Base-by-base conservation (phyloP, 2,888 invertebrate genomes). In the Opisthograptis luteolata region DNA sequence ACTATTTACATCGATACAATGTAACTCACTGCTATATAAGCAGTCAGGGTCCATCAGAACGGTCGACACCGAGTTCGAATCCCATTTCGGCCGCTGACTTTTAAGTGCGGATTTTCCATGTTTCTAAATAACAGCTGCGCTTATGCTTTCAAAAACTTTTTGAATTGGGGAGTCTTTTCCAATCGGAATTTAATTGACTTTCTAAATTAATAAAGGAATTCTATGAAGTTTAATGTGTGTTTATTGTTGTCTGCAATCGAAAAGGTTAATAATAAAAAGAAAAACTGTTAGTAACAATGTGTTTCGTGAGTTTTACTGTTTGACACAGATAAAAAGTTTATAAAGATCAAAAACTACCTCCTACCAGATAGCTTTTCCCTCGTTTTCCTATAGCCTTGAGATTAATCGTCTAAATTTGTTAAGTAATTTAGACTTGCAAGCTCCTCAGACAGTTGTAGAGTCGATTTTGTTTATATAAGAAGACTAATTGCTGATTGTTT, bases 171-270 rank as follows among this genome's bases (percentile, higher is more conserved):
- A 45, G 61, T 59, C 61, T 53, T 59, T 55, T 45, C 57, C 61
- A 61, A 61, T 58, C 47, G 55, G 48, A 31, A 42, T 48, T 58
- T 31, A 42, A 58, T 58, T 56, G 52, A 44, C 40, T 31, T 55
- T 52, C 35, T 51, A 51, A 51, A 44, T 52, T 43, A 47, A 47
- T 47, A 22, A 42, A 42, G 25, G 36, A 36, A 9, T 46, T n/a
- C 25, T 36, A 17, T 22, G 28, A 32, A 37, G 17, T 27, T 10
- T 28, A 34, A 32, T 42, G 42, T 9, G 20, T 42, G 37, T 56
- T 51, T 52, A 53, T 41, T 48, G 39, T 32, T 34, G 31, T 35
- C 27, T 28, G 27, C 32, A 44, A 39, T 31, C 41, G 10, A 40
- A 39, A 27, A 37, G 30, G 31, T 46, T 46, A 25, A 24, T 46